phyloP scores from a whole-genome alignment of 2,113 vertebrate genomes.

The Lophochroa leadbeateri region DNA sequence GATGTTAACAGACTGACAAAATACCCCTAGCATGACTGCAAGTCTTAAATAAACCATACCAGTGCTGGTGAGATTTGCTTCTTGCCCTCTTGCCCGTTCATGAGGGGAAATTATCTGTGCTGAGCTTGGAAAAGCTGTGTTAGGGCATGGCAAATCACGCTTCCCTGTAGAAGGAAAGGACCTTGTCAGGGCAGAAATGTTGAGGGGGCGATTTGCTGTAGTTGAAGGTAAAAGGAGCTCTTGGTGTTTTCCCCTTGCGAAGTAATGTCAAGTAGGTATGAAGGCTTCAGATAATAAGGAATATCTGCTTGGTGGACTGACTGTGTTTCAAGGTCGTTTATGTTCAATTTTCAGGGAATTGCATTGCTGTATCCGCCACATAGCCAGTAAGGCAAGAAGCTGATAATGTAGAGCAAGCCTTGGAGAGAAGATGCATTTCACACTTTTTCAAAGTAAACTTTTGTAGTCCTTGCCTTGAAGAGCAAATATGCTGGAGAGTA shows the following conservation, averaged over 20 bases:
- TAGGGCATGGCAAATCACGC: background rate
- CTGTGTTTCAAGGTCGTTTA: accelerated
- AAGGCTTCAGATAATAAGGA: background rate
- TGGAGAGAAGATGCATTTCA: background rate
- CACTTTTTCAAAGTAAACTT: background rate
- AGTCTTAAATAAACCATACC: background rate
- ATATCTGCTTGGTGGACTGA: background rate
- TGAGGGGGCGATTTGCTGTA: background rate
- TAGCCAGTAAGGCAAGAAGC: background rate
- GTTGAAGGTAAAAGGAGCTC: background rate
- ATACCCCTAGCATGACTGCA: background rate
- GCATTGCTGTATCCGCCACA: accelerated
- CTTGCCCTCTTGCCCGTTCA: background rate
- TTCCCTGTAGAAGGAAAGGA: background rate
- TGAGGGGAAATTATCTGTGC: background rate
- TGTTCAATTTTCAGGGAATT: background rate
- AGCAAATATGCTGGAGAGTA: background rate
- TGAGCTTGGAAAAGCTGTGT: background rate
- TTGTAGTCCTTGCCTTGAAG: background rate
- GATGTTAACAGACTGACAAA: background rate
- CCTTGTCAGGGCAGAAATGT: background rate
- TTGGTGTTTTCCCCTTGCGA: background rate
- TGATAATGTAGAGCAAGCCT: background rate
- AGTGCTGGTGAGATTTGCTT: background rate
- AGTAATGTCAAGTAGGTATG: background rate